A percentile compares a stretch with the other conserved stretches of the same genome.
Conservation (phyloP, 2,888 invertebrate genomes). For the Agrochola lota region DNA sequence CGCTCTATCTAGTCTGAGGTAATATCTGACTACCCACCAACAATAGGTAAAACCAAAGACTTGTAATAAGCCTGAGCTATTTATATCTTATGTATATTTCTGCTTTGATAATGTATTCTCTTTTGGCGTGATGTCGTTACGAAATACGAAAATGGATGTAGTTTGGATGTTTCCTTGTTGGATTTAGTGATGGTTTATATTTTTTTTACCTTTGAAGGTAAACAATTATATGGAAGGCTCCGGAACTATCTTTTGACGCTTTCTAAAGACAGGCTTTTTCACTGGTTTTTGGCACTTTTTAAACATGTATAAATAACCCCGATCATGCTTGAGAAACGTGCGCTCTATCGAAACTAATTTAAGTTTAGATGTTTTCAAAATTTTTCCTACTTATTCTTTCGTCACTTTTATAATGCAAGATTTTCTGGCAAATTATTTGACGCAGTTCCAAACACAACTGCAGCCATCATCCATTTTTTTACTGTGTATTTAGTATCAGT, state of each 20-base stretch:
- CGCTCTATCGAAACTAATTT: not conserved
- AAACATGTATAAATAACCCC: not conserved
- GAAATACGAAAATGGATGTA: slow-evolving; percentile 14
- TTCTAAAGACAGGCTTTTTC: not conserved
- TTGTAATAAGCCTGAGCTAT: slow-evolving; percentile 6
- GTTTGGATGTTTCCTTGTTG: slow-evolving; percentile 14
- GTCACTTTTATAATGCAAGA: not conserved
- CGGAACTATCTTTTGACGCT: not conserved
- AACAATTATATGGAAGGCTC: not conserved
- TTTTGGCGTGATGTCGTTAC: slow-evolving; percentile 25
- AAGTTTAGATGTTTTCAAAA: too few species aligned
- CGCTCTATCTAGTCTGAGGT: too few species aligned
- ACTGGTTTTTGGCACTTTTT: not conserved
- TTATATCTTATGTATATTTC: slow-evolving; percentile 4
- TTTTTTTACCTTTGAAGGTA: not conserved
- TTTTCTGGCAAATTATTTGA: not conserved
- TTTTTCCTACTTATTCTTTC: not conserved
- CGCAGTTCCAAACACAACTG: not conserved
- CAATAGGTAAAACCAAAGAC: not conserved
- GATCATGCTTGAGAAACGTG: not conserved
- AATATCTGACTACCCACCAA: not conserved
- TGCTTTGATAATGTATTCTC: slow-evolving; percentile 9
- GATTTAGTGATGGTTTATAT: not conserved
- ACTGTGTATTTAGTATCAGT: not conserved
- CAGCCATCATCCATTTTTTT: not conserved